Conservation (phyloP, 1,140 invertebrate species). For the Dendrolimus punctatus region DNA sequence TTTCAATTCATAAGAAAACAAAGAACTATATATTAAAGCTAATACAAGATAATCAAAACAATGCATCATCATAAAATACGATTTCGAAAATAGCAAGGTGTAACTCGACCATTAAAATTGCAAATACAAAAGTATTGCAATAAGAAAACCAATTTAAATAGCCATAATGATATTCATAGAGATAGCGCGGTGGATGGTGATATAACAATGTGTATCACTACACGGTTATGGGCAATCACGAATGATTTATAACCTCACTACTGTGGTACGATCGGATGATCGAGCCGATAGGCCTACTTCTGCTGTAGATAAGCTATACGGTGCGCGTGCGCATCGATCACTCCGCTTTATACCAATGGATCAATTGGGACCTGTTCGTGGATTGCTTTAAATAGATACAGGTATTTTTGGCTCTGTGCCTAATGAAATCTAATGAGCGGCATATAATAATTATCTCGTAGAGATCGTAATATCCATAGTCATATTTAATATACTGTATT, state of each 20-base stretch:
- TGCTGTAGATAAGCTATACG: slow-evolving; percentile 9
- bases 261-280: slow-evolving; percentile 20
- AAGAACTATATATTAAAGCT: too few relatives aligned
- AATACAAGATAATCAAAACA: not conserved
- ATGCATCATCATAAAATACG: slow-evolving; percentile 2
- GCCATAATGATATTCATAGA: slow-evolving; percentile 10
- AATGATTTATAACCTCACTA: slow-evolving; percentile 39
- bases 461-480: too few relatives aligned
- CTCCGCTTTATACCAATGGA: slow-evolving; percentile 10
- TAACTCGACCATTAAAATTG: too few relatives aligned
- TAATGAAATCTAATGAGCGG: too few relatives aligned
- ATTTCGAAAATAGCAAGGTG: too few relatives aligned
- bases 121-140: too few relatives aligned
- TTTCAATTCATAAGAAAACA: too few relatives aligned
- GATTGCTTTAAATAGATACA: slow-evolving; percentile 6
- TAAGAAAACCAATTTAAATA: too few relatives aligned
- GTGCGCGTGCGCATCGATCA: slow-evolving; percentile 27
- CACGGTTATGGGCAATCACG: slow-evolving; percentile 34
- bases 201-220: slow-evolving; percentile 43
- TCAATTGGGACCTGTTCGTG: slow-evolving; percentile 19
- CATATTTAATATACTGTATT: too few relatives aligned
- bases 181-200: slow-evolving; percentile 16
- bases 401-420: not conserved
- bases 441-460: too few relatives aligned
- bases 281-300: slow-evolving; percentile 12